Evolutionary conservation across 2,113 vertebrate species (phyloP).

Genomic region (Sceloporus undulatus): DNA sequence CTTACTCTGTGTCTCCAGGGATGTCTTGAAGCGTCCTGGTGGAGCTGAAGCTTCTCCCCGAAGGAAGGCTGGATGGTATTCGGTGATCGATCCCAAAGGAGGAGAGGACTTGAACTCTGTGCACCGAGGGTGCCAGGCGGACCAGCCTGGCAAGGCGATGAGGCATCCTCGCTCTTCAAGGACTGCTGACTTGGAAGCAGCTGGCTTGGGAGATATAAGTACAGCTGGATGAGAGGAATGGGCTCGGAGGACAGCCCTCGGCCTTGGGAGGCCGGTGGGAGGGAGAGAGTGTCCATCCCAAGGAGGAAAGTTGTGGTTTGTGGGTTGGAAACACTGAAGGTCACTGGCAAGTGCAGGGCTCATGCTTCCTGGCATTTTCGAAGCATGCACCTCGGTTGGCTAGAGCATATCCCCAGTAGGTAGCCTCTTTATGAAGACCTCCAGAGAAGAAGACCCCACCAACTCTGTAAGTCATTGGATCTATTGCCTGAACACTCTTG

Average conservation of each 20-base stretch:
- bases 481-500: no score
- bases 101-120: not conserved
- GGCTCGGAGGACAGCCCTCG: constrained; percentile 38
- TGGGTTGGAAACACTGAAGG: not conserved
- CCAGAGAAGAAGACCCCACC: no score
- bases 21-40: not conserved
- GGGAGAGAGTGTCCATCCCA: not conserved
- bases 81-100: not conserved
- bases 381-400: no score
- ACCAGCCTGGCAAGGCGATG: not conserved
- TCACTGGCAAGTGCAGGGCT: not conserved
- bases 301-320: not conserved
- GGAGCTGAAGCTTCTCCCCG: constrained; percentile 42
- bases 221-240: not conserved
- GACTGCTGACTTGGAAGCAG: constrained; percentile 3
- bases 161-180: not conserved
- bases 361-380: no score
- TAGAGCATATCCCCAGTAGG: no score
- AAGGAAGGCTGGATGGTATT: accelerated
- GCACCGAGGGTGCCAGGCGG: not conserved
- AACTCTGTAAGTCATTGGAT: no score
- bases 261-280: constrained; percentile 14
- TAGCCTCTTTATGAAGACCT: no score
- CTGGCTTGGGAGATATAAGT: constrained; percentile 16
- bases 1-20: constrained; percentile 32